phyloP scores from a whole-genome alignment of 2,797 vertebrate genomes.

The Chloroceryle inda region DNA sequence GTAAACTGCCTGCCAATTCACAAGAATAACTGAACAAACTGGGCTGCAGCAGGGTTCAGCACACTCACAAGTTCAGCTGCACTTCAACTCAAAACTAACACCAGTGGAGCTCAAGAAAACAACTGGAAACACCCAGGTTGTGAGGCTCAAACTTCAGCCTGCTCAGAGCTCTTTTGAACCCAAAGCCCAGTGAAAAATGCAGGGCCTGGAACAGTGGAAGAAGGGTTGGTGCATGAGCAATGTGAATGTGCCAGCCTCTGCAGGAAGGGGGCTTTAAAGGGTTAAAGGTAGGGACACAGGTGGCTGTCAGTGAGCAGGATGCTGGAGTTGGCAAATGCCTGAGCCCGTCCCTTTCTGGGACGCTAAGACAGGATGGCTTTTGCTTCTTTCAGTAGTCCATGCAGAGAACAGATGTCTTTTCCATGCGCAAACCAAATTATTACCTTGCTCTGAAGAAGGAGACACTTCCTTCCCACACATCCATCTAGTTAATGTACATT shows the following conservation, averaged over 20 bases:
- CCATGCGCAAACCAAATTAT: background rate
- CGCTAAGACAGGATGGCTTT: background rate
- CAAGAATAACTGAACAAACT: background rate
- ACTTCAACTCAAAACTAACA: background rate
- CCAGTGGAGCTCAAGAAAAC: background rate
- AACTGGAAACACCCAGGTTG: background rate
- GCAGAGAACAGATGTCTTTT: slow-evolving; percentile 6
- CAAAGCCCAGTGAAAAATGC: rapidly evolving
- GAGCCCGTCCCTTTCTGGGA: background rate
- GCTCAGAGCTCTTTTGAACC: background rate
- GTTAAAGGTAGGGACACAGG: background rate
- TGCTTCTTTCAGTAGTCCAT: background rate
- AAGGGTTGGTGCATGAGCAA: rapidly evolving
- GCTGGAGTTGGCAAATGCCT: background rate
- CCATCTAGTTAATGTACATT: background rate
- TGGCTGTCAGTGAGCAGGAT: background rate
- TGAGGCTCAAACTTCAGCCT: background rate
- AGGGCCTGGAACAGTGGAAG: too few species aligned
- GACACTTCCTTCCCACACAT: background rate
- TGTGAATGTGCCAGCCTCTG: background rate
- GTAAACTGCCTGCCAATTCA: slow-evolving; percentile 15
- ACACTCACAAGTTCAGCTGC: background rate
- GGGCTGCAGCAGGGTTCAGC: background rate
- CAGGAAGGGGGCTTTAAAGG: background rate
- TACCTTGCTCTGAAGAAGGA: background rate